Percentiles rank a stretch among this genome's conserved stretches.
Conservation (phyloP, 2,113 vertebrate species). For the Hippocampus zosterae region DNA sequence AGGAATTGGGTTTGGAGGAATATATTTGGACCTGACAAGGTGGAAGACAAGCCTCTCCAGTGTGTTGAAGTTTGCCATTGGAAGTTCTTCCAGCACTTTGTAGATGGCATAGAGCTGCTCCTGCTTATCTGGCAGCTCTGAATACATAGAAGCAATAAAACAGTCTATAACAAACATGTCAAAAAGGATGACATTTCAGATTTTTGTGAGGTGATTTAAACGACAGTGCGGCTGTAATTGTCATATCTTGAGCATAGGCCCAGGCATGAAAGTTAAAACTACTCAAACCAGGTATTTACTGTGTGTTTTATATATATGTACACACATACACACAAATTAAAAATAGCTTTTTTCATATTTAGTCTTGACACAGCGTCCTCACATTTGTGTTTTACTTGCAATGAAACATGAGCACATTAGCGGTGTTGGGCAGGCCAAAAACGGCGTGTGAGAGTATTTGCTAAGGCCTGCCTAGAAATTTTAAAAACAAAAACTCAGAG, state of each 20-base stretch:
- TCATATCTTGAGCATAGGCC: neutral
- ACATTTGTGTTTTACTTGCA: no score
- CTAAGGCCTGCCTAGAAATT: no score
- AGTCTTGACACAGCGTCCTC: no score
- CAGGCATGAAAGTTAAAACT: neutral
- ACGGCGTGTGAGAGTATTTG: no score
- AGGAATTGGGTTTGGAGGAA: neutral
- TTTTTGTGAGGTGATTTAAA: neutral
- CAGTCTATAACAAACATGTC: neutral
- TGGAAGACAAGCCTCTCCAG: slow-evolving; percentile 94
- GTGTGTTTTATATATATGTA: no score
- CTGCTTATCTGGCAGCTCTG: slow-evolving; percentile 89
- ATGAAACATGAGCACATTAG: no score
- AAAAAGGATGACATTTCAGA: neutral
- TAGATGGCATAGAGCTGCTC: slow-evolving; percentile 90
- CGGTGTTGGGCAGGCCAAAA: no score
- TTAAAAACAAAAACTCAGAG: no score
- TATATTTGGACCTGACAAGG: slow-evolving; percentile 81
- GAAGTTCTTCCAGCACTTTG: slow-evolving; percentile 85
- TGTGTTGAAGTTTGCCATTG: slow-evolving; percentile 80
- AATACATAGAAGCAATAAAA: slow-evolving; percentile 1
- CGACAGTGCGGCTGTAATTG: neutral
- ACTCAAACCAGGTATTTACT: no score
- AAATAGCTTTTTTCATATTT: no score
- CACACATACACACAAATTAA: no score